Percentiles rank a stretch among this genome's conserved stretches.
Evolutionary conservation across 92 coral and sea anemone genomes (phyloP).

Genomic region (Phenganax marumi): DNA sequence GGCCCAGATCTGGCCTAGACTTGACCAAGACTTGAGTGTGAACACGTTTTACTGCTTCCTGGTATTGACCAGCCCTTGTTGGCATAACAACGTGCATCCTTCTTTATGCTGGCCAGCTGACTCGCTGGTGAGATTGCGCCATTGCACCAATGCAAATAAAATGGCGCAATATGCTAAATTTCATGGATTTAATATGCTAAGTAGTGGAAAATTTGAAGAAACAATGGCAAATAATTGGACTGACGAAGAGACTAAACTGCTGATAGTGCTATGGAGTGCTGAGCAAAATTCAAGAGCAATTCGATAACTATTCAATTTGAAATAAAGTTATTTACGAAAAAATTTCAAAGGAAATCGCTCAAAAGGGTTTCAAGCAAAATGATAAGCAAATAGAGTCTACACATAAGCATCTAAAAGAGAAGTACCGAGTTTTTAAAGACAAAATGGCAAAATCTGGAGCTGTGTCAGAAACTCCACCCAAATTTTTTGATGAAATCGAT

Average conservation of each 20-base stretch:
- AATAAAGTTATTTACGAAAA: conserved; percentile 1
- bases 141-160: too few relatives aligned
- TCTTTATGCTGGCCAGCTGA: not conserved
- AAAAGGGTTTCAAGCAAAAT: not conserved
- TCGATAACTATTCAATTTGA: conserved; percentile 1
- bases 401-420: conserved; percentile 8
- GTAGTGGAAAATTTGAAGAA: not conserved
- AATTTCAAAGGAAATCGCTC: conserved; percentile 3
- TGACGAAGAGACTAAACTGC: conserved; percentile 12
- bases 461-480: too few relatives aligned
- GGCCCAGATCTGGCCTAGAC: conserved; percentile 6
- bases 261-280: not conserved
- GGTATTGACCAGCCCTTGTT: not conserved
- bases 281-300: not conserved
- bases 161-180: not conserved
- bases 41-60: conserved; percentile 21
- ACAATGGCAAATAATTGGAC: conserved; percentile 11
- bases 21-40: conserved; percentile 1
- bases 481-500: too few relatives aligned
- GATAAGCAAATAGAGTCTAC: not conserved
- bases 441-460: conserved; percentile 22
- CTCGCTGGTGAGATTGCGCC: too few relatives aligned
- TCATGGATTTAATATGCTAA: not conserved
- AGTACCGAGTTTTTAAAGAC: conserved; percentile 1
- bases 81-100: not conserved